Base-by-base conservation (phyloP, 1,140 invertebrate genomes). In the Lucilia sericata region DNA sequence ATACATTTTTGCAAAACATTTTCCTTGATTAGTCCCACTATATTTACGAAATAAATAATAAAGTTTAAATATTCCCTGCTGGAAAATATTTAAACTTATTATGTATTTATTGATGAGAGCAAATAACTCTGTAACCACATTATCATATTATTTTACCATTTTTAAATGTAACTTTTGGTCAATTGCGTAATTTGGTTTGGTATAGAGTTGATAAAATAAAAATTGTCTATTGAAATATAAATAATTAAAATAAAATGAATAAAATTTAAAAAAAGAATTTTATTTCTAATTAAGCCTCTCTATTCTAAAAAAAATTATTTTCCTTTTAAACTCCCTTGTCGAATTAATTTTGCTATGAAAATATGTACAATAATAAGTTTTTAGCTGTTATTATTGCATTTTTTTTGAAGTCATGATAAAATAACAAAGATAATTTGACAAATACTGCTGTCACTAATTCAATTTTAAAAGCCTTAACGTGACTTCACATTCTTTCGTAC, bases 381-480 rank as follows among this genome's bases (percentile, higher is more conserved):
- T 70, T 70, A 60, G n/a, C 8, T 60, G 14, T n/a, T 60, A n/a
- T 60, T 17, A 60, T 60, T 4, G n/a, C 2, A 14, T 17, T 60
- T 17, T 17, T 60, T 10, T 70, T 70, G 21, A 25, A 21, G 21
- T 21, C 65, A 70, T 70, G 19, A 80, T 10, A 49, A 70, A 70
- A 80, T 80, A 80, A 80, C 42, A 25, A 80, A 19, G 42, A 80
- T 80, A 80, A 80, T 80, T 80, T 49, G 19, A 10, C 76, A 80
- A 80, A 80, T 80, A 51, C 76, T 80, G 42, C 42, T 49, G 42
- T 49, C 76, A 80, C 42, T 80, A 80, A 80, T 80, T 80, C 76
- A 80, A 80, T 80, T 80, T 80, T 49, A 80, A 80, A 49, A 80
- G 76, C 76, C 76, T 80, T 80, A 80, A 80, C 76, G 76, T 80